A percentile compares a stretch with the other conserved stretches of the same genome.
These are phyloP conservation scores for Odontomachus brunneus DNA, from an alignment of 1,140 invertebrate species.

Conservation along the genomic window DNA sequence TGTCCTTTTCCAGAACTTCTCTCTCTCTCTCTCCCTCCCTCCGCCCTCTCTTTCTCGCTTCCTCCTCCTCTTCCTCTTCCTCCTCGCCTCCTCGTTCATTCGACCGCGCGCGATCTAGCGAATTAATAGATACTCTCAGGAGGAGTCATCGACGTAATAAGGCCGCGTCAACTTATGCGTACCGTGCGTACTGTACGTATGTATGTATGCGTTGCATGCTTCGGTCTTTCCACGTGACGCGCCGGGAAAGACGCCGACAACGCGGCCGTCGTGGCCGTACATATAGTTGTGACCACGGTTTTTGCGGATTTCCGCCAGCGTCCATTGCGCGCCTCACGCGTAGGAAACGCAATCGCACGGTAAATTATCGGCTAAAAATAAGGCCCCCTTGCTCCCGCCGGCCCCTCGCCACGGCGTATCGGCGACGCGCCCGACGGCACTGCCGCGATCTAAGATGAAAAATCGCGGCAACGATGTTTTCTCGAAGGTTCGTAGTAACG, in stretches of 20 bases:
- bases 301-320: constrained; percentile 43
- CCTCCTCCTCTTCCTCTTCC: not conserved
- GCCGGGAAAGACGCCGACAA: too few relatives aligned
- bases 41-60: constrained; percentile 28
- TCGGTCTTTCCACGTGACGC: constrained; percentile 65
- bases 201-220: constrained; percentile 43
- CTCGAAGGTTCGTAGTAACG: constrained; percentile 79
- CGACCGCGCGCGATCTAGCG: not conserved
- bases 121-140: not conserved
- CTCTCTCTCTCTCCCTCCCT: constrained; percentile 36
- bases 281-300: constrained; percentile 44
- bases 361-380: constrained; percentile 70
- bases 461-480: constrained; percentile 77
- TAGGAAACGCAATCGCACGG: constrained; percentile 24
- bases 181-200: not conserved
- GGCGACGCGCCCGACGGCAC: constrained; percentile 29
- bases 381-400: not conserved
- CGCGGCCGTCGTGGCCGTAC: too few relatives aligned
- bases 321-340: constrained; percentile 47
- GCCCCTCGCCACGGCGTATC: constrained; percentile 29
- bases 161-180: not conserved
- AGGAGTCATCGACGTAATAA: not conserved
- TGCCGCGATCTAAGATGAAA: constrained; percentile 71
- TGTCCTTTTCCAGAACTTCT: constrained; percentile 26
- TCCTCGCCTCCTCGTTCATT: not conserved